Conservation (phyloP, 2,888 invertebrate genomes). For the Leucophora obtusa region DNA sequence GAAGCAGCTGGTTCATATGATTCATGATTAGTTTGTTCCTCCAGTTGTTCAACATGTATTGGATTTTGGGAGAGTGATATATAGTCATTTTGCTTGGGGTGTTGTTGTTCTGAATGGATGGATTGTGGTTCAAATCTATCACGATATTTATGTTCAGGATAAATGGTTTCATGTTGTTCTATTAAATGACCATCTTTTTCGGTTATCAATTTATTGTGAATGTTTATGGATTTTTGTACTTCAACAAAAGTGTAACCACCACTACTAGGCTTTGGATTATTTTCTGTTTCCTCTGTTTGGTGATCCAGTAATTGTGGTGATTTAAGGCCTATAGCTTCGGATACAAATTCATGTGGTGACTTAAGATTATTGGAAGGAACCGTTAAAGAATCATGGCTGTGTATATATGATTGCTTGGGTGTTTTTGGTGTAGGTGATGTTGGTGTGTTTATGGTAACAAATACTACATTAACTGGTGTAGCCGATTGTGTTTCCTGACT, state of each 20-base stretch:
- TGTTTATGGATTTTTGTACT: slow-evolving; percentile 82
- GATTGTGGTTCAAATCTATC: background rate
- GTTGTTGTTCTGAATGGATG: slow-evolving; percentile 15
- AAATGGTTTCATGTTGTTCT: slow-evolving; percentile 76
- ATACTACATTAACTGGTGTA: slow-evolving; percentile 68
- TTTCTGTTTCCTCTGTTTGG: slow-evolving; percentile 68
- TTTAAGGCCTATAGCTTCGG: slow-evolving; percentile 68
- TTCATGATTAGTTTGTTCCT: slow-evolving; percentile 64
- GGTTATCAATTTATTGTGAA: slow-evolving; percentile 77
- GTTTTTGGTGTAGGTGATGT: background rate
- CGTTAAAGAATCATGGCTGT: slow-evolving; percentile 43
- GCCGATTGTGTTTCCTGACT: slow-evolving; percentile 14
- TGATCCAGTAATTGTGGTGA: slow-evolving; percentile 50
- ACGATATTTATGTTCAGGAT: slow-evolving; percentile 65
- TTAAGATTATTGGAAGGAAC: slow-evolving; percentile 46
- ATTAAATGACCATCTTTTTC: slow-evolving; percentile 74
- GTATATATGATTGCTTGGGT: background rate
- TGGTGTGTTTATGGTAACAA: slow-evolving; percentile 69
- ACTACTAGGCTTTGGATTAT: slow-evolving; percentile 75
- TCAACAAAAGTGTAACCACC: slow-evolving; percentile 81
- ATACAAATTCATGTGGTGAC: slow-evolving; percentile 71
- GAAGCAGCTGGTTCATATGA: slow-evolving; percentile 61
- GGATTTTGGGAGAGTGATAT: slow-evolving; percentile 71
- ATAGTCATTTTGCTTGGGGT: slow-evolving; percentile 59
- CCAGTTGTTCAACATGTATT: slow-evolving; percentile 71